A percentile compares a stretch with the other conserved stretches of the same genome.
These are phyloP conservation scores for Macquaria ambigua DNA, from an alignment of 2,113 vertebrate genomes.

Conservation along the genomic window DNA sequence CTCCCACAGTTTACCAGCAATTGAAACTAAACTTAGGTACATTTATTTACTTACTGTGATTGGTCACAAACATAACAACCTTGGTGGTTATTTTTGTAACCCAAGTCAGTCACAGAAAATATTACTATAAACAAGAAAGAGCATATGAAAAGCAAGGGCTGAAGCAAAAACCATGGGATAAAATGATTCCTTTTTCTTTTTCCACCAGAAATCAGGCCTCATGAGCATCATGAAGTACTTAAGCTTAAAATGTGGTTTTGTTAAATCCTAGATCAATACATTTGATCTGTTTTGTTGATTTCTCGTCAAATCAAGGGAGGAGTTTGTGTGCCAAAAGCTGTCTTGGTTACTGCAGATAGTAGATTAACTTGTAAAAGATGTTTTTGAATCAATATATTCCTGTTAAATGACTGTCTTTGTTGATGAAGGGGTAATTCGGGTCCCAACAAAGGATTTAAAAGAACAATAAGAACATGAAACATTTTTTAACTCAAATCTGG, in stretches of 20 bases:
- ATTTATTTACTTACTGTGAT: background rate
- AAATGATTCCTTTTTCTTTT: background rate
- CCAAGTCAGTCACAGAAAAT: background rate
- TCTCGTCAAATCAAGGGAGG: background rate
- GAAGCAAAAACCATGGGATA: background rate
- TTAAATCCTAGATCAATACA: background rate
- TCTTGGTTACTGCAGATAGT: background rate
- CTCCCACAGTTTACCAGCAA: background rate
- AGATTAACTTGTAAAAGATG: background rate
- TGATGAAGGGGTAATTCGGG: background rate
- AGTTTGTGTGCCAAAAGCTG: too few relatives aligned
- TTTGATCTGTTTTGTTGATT: background rate
- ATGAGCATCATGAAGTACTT: background rate
- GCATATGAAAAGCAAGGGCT: background rate
- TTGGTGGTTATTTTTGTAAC: background rate
- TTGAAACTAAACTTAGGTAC: background rate
- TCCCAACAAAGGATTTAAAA: background rate
- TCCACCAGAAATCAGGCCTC: background rate
- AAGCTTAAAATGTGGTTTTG: background rate
- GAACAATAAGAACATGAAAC: background rate
- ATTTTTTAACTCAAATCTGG: background rate
- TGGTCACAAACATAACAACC: background rate
- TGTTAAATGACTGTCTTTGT: background rate
- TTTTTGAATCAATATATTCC: background rate
- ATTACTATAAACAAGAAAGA: background rate